These are phyloP conservation scores for Chelonoidis abingdonii DNA, from an alignment of 2,113 vertebrate species.

Conservation along the genomic window DNA sequence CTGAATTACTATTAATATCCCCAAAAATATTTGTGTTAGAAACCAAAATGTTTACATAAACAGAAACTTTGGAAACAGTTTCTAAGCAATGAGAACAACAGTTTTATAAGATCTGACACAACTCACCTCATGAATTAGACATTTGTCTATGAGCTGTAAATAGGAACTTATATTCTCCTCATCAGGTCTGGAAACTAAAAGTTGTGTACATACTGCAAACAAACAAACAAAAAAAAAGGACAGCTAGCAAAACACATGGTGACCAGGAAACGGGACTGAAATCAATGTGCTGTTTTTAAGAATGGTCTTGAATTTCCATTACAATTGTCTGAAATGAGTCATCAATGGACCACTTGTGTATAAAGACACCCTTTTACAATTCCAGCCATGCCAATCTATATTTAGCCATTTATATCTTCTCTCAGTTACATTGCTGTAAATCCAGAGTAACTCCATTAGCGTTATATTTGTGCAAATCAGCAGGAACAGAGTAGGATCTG, in stretches of 20 bases:
- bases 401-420: constrained; percentile 43
- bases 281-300: background rate
- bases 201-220: constrained; percentile 94
- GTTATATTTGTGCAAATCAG: constrained; percentile 39
- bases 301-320: background rate
- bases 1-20: constrained; percentile 51
- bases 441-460: background rate
- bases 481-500: background rate
- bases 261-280: background rate
- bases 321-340: background rate
- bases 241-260: background rate
- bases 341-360: background rate
- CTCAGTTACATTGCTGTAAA: constrained; percentile 1
- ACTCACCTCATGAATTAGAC: constrained; percentile 96
- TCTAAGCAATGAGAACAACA: constrained; percentile 55
- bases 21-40: constrained; percentile 61
- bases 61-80: constrained; percentile 57
- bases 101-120: background rate
- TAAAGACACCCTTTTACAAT: constrained; percentile 23
- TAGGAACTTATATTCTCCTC: constrained; percentile 99
- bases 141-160: constrained; percentile 98
- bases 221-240: background rate
- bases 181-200: constrained; percentile 95
- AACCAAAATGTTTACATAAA: constrained; percentile 48
- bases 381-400: constrained; percentile 60